Percentiles rank a stretch among this genome's conserved stretches.
phyloP scores from a whole-genome alignment of 2,797 vertebrate genomes.

The Trematomus bernacchii region DNA sequence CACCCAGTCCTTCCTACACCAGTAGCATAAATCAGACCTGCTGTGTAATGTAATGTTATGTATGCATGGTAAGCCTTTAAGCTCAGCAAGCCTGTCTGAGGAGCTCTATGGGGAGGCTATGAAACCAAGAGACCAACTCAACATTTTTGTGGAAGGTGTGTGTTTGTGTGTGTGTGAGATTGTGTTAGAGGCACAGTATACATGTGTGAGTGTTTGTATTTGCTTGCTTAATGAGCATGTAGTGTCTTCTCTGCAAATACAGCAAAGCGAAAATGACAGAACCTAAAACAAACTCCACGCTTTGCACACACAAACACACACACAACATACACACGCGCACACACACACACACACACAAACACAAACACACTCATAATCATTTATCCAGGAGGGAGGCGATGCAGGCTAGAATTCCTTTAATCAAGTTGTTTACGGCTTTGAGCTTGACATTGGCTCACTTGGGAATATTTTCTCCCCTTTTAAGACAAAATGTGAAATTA shows the following conservation, averaged over 20 bases:
- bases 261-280: slow-evolving; percentile 71
- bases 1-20: slow-evolving; percentile 49
- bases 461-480: slow-evolving; percentile 81
- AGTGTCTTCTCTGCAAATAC: slow-evolving; percentile 62
- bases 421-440: slow-evolving; percentile 83
- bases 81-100: slow-evolving; percentile 53
- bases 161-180: slow-evolving; percentile 23
- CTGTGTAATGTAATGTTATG: slow-evolving; percentile 68
- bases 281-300: slow-evolving; percentile 73
- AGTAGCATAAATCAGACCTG: slow-evolving; percentile 63
- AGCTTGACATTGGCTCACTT: slow-evolving; percentile 76
- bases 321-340: background rate
- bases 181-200: slow-evolving; percentile 32
- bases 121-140: slow-evolving; percentile 41
- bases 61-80: slow-evolving; percentile 68
- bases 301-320: slow-evolving; percentile 3
- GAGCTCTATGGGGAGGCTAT: slow-evolving; percentile 44
- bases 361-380: slow-evolving; percentile 48
- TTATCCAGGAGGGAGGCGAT: slow-evolving; percentile 73
- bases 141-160: slow-evolving; percentile 23
- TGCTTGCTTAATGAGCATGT: slow-evolving; percentile 68
- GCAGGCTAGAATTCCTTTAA: slow-evolving; percentile 81
- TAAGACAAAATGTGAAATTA: slow-evolving; percentile 85
- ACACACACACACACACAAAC: slow-evolving; percentile 27
- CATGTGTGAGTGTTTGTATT: slow-evolving; percentile 59